These are phyloP conservation scores for Oasisia sp. DNA, from an alignment of 2,888 invertebrate species.

Conservation along the genomic window DNA sequence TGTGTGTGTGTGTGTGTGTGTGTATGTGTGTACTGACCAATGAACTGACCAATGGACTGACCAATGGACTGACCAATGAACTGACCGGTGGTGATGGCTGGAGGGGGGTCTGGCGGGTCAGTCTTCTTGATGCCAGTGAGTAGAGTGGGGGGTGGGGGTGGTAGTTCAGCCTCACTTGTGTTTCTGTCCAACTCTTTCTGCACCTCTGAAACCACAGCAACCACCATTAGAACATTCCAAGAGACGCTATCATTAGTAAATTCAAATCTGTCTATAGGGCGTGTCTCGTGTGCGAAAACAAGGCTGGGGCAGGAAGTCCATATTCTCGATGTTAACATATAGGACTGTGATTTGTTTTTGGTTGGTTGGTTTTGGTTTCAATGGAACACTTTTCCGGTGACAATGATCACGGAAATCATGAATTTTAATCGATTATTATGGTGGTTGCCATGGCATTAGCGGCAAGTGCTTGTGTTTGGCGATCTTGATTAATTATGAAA, in stretches of 20 bases:
- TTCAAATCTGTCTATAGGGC: not conserved
- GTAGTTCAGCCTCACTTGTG: slow-evolving; percentile 7
- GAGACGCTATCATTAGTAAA: not conserved
- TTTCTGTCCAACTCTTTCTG: slow-evolving; percentile 85
- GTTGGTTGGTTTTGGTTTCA: too few relatives aligned
- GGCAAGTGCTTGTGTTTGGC: too few relatives aligned
- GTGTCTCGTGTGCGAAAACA: too few relatives aligned
- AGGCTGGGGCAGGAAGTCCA: too few relatives aligned
- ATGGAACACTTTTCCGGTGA: too few relatives aligned
- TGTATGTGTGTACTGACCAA: not conserved
- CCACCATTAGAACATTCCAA: not conserved
- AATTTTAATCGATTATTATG: too few relatives aligned
- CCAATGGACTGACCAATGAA: slow-evolving; percentile 23
- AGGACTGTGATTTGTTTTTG: too few relatives aligned
- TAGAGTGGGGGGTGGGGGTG: slow-evolving; percentile 18
- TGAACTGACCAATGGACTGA: slow-evolving; percentile 1
- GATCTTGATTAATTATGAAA: too few relatives aligned
- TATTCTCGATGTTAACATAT: too few relatives aligned
- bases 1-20: too few relatives aligned
- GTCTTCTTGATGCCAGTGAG: not conserved
- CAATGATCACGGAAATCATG: too few relatives aligned
- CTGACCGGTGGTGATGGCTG: slow-evolving; percentile 26
- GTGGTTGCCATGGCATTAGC: too few relatives aligned
- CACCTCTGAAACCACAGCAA: slow-evolving; percentile 77
- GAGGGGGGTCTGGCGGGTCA: slow-evolving; percentile 23